A percentile compares a stretch with the other conserved stretches of the same genome.
Evolutionary conservation across 1,140 invertebrate species (phyloP).

Genomic region (Solenopsis fugax): DNA sequence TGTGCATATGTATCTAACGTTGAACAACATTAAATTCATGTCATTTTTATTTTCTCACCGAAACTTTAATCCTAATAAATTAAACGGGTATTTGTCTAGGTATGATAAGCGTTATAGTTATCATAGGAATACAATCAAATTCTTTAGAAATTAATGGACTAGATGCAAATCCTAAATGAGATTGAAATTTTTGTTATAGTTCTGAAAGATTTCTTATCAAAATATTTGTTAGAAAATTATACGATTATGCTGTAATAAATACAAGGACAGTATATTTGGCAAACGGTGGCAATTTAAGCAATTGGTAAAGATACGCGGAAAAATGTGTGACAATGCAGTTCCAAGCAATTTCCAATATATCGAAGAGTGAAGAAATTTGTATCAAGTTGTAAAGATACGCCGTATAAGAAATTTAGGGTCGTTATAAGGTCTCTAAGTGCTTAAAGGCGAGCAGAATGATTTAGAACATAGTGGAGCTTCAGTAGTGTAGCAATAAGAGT

Average conservation of each 20-base stretch:
- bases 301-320: slow-evolving; percentile 34
- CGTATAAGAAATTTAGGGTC: too few relatives aligned
- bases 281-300: slow-evolving; percentile 34
- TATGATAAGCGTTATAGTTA: neutral
- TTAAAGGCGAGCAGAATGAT: too few relatives aligned
- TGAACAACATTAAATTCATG: neutral
- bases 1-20: neutral
- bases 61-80: neutral
- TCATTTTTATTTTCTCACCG: neutral
- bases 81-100: neutral
- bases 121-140: neutral
- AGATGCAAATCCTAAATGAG: neutral
- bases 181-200: neutral
- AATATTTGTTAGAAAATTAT: slow-evolving; percentile 30
- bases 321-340: slow-evolving; percentile 24
- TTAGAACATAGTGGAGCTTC: too few relatives aligned
- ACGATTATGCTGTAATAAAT: neutral
- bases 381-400: neutral
- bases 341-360: slow-evolving; percentile 9
- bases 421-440: too few relatives aligned
- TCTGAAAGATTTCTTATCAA: neutral
- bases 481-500: too few relatives aligned
- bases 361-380: slow-evolving; percentile 21
- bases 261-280: slow-evolving; percentile 2
- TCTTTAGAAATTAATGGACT: neutral